Percentiles rank a stretch among this genome's conserved stretches.
phyloP scores from a whole-genome alignment of 1,140 invertebrate species.

The Brachystomella parvula region DNA sequence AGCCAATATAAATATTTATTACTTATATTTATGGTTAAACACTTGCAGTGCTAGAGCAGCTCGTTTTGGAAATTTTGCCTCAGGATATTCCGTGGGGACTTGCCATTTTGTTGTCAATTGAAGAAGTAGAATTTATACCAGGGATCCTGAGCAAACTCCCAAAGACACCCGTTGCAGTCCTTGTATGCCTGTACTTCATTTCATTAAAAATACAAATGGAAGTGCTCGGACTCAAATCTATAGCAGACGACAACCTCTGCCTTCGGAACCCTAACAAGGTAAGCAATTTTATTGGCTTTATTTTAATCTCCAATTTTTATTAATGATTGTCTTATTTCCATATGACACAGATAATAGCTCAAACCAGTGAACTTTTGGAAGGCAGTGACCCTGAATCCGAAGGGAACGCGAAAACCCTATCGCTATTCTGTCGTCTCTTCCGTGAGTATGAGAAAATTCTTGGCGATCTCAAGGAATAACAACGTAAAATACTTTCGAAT shows the following conservation, averaged over 20 bases:
- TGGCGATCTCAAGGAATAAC: not conserved
- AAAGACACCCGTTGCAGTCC: constrained; percentile 4
- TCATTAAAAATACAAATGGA: constrained; percentile 5
- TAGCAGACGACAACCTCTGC: not conserved
- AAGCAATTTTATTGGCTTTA: not conserved
- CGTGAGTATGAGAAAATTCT: not conserved
- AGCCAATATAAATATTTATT: no score
- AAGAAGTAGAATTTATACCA: constrained; percentile 40
- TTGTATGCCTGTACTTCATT: constrained; percentile 2
- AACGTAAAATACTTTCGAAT: no score
- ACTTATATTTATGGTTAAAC: not conserved
- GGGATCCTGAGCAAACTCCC: constrained; percentile 7
- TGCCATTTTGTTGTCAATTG: constrained; percentile 20
- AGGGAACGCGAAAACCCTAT: not conserved
- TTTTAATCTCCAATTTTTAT: not conserved
- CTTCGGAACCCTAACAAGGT: constrained; percentile 1
- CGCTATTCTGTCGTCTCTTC: not conserved
- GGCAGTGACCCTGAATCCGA: not conserved
- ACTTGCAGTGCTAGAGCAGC: constrained; percentile 23
- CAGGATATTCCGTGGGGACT: constrained; percentile 26
- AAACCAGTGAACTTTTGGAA: not conserved
- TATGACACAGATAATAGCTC: not conserved
- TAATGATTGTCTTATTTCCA: no score
- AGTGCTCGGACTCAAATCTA: not conserved
- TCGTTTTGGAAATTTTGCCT: constrained; percentile 22